Percentiles rank a stretch among this genome's conserved stretches.
Conservation (phyloP, 2,113 vertebrate genomes). For the Panthera uncia region DNA sequence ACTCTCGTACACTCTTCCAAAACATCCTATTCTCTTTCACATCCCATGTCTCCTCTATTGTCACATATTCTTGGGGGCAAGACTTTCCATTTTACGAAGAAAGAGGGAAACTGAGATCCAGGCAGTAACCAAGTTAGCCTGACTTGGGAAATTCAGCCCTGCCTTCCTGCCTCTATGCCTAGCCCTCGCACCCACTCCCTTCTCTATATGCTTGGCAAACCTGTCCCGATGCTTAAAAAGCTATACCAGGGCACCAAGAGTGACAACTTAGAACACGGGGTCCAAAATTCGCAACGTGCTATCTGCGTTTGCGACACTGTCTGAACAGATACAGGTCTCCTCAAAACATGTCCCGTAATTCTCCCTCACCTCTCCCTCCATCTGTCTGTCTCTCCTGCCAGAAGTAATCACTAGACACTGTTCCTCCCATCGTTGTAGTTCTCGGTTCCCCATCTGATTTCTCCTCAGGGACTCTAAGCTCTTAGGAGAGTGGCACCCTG, state of each 20-base stretch:
- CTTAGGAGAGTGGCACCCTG: background rate
- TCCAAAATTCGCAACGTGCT: too few relatives aligned
- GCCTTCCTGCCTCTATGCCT: too few relatives aligned
- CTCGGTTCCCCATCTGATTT: background rate
- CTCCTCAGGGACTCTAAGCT: background rate
- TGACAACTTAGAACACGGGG: too few relatives aligned
- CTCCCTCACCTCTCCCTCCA: background rate
- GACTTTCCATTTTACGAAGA: background rate
- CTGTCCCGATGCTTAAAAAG: background rate
- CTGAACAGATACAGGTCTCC: too few relatives aligned
- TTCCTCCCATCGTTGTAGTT: background rate
- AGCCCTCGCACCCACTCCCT: too few relatives aligned
- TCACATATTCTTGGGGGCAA: background rate
- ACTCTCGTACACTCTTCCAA: background rate
- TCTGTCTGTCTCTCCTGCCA: background rate
- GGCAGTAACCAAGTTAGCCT: background rate
- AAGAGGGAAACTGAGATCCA: background rate
- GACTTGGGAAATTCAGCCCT: too few relatives aligned
- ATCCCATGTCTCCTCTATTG: background rate
- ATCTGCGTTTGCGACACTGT: too few relatives aligned
- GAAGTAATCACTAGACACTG: background rate
- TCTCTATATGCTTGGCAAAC: too few relatives aligned
- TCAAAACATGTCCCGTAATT: background rate
- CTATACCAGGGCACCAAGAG: too few relatives aligned
- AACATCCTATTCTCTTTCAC: background rate